A percentile compares a stretch with the other conserved stretches of the same genome.
Evolutionary conservation across 2,888 invertebrate species (phyloP).

Genomic region (Acleris laterana): DNA sequence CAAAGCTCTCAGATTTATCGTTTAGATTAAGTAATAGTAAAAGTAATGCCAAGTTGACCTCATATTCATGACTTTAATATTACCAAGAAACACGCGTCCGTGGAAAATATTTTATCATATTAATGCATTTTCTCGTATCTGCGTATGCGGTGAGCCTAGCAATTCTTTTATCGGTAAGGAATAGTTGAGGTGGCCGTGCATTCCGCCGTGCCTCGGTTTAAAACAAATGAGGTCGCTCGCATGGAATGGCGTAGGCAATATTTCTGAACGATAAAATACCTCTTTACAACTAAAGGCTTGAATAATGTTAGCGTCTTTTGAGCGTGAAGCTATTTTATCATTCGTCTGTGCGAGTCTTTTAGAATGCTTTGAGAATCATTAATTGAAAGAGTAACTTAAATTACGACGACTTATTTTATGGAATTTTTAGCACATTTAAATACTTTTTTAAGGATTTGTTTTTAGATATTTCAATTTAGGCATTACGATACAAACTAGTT

Average conservation of each 20-base stretch:
- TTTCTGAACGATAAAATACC: constrained; percentile 38
- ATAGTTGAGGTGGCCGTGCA: constrained; percentile 30
- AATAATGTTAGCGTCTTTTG: constrained; percentile 17
- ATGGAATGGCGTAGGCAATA: constrained; percentile 38
- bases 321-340: too few relatives aligned
- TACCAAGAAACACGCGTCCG: constrained; percentile 15
- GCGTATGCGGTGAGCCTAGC: constrained; percentile 13
- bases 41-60: constrained; percentile 8
- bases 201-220: constrained; percentile 34
- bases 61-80: constrained; percentile 13
- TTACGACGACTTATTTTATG: too few relatives aligned
- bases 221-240: constrained; percentile 37
- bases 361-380: too few relatives aligned
- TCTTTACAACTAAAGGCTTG: constrained; percentile 27
- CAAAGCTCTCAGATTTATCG: constrained; percentile 10
- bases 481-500: too few relatives aligned
- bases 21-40: constrained; percentile 15
- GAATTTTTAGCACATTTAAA: too few relatives aligned
- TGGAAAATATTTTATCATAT: constrained; percentile 2
- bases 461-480: too few relatives aligned
- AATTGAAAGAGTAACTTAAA: too few relatives aligned
- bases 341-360: too few relatives aligned
- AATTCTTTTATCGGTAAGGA: constrained; percentile 33
- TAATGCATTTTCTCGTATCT: constrained; percentile 13
- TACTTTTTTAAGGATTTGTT: too few relatives aligned